These are phyloP conservation scores for Amblyopsis rosae DNA, from an alignment of 2,113 vertebrate species.

Conservation along the genomic window DNA sequence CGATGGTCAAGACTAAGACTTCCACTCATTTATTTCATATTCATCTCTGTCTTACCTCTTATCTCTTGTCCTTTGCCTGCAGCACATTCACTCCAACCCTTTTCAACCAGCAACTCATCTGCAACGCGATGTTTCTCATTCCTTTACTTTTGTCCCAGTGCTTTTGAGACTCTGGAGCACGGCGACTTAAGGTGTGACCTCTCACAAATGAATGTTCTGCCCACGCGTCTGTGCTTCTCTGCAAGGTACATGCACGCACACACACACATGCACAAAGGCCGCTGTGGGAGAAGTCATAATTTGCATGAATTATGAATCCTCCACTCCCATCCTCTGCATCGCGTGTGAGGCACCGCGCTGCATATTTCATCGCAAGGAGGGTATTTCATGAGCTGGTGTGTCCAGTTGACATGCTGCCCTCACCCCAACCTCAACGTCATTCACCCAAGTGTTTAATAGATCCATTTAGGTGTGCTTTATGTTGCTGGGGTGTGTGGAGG, in stretches of 20 bases:
- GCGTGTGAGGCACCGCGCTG: conserved; percentile 62
- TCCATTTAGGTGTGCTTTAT: too few species aligned
- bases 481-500: too few species aligned
- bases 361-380: conserved; percentile 76
- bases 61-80: not conserved
- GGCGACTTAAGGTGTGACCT: conserved; percentile 56
- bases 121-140: conserved; percentile 19
- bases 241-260: conserved; percentile 24
- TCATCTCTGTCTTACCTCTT: conserved; percentile 6
- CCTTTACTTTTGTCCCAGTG: conserved; percentile 38
- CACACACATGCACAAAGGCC: conserved; percentile 56
- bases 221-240: conserved; percentile 40
- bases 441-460: too few species aligned
- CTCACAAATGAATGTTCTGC: conserved; percentile 59
- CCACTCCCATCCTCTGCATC: conserved; percentile 64
- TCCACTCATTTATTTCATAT: conserved; percentile 22
- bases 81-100: not conserved
- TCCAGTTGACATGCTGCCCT: conserved; percentile 72
- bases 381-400: conserved; percentile 79
- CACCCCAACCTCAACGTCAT: too few species aligned
- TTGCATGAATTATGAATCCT: conserved; percentile 82
- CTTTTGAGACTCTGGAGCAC: conserved; percentile 36
- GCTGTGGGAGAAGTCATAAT: conserved; percentile 76
- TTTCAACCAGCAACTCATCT: not conserved
- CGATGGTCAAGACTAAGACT: conserved; percentile 52